Conservation (phyloP, 2,113 vertebrate species). For the Psophia crepitans region DNA sequence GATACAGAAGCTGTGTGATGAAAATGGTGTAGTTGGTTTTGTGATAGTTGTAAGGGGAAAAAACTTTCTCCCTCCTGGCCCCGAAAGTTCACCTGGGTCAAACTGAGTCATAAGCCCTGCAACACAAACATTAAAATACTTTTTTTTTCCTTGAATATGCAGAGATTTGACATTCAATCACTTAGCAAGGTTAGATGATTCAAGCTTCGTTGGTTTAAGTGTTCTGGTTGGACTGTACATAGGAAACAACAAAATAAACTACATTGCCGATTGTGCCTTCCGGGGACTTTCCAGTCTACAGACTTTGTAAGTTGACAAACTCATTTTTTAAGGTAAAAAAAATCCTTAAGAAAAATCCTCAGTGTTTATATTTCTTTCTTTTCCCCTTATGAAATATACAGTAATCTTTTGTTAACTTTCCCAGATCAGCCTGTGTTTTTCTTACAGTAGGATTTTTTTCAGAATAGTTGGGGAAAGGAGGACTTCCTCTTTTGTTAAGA, state of each 20-base stretch:
- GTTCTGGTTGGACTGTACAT: constrained; percentile 85
- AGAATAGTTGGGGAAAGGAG: neutral
- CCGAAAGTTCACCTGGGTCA: neutral
- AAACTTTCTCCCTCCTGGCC: neutral
- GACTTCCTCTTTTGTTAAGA: neutral
- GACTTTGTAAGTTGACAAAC: constrained; percentile 83
- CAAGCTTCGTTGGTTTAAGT: constrained; percentile 88
- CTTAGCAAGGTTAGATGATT: constrained; percentile 89
- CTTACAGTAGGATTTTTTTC: neutral
- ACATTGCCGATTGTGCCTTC: constrained; percentile 95
- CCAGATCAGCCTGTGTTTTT: neutral
- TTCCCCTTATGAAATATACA: constrained; percentile 12
- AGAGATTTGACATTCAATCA: constrained; percentile 92
- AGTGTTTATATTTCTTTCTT: constrained; percentile 17
- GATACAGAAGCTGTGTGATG: neutral
- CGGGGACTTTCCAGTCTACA: constrained; percentile 88
- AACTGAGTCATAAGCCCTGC: neutral
- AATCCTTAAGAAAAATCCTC: neutral
- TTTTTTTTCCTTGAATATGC: constrained; percentile 22
- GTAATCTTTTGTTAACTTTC: constrained; percentile 22
- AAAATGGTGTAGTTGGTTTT: neutral
- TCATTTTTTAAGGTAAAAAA: constrained; percentile 17
- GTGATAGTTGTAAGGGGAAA: neutral
- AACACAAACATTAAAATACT: neutral
- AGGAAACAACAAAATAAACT: constrained; percentile 91